These are phyloP conservation scores for Mellilla xanthometata DNA, from an alignment of 2,888 invertebrate genomes.

Conservation along the genomic window DNA sequence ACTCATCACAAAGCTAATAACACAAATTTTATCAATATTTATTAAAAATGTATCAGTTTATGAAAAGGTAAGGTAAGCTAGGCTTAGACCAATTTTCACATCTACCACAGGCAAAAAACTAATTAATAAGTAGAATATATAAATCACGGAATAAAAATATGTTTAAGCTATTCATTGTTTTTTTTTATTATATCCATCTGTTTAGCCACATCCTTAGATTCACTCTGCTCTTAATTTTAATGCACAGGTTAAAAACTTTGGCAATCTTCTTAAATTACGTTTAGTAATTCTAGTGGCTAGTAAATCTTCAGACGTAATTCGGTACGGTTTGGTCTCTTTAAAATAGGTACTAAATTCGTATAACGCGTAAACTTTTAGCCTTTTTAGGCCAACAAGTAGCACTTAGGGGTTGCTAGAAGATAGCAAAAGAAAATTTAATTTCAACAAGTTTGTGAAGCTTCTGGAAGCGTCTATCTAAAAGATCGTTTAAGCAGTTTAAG, in stretches of 20 bases:
- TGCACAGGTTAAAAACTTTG: slow-evolving; percentile 13
- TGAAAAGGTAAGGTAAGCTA: too few relatives aligned
- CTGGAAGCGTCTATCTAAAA: slow-evolving; percentile 10
- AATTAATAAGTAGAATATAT: too few relatives aligned
- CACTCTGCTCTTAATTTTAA: slow-evolving; percentile 1
- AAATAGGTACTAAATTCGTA: slow-evolving; percentile 21
- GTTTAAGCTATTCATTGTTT: too few relatives aligned
- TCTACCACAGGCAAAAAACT: too few relatives aligned
- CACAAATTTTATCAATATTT: too few relatives aligned
- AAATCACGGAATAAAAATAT: too few relatives aligned
- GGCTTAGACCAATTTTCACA: too few relatives aligned
- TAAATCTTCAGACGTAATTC: slow-evolving; percentile 6
- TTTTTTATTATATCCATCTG: too few relatives aligned
- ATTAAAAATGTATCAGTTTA: too few relatives aligned
- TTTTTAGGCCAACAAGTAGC: slow-evolving; percentile 36
- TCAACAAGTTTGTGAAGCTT: slow-evolving; percentile 8
- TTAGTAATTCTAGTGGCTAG: slow-evolving; percentile 9
- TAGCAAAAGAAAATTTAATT: slow-evolving; percentile 24
- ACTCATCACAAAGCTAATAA: too few relatives aligned
- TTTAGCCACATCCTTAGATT: too few relatives aligned
- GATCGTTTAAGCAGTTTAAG: slow-evolving; percentile 8
- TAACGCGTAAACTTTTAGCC: slow-evolving; percentile 33
- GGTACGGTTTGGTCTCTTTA: slow-evolving; percentile 7
- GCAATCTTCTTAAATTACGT: slow-evolving; percentile 8
- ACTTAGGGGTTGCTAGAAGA: slow-evolving; percentile 21